Evolutionary conservation across 1,140 invertebrate genomes (phyloP).

Genomic region (silkworm (Bombyx mori)): DNA sequence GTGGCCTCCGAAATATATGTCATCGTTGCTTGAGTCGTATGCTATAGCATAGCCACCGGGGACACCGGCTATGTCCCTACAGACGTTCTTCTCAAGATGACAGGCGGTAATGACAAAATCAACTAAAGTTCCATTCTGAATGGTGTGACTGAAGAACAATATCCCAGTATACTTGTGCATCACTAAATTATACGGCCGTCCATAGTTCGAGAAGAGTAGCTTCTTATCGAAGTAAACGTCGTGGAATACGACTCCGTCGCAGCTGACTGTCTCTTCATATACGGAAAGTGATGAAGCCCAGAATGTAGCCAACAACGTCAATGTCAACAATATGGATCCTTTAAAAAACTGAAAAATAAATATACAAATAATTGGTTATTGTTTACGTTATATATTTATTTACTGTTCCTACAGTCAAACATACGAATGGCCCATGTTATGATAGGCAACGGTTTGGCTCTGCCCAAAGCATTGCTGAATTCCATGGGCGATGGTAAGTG

Average conservation of each 20-base stretch:
- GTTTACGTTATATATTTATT: too few relatives aligned
- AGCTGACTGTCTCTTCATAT: constrained; percentile 15
- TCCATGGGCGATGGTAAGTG: too few relatives aligned
- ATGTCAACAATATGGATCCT: too few relatives aligned
- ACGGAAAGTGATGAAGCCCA: too few relatives aligned
- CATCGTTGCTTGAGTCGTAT: constrained; percentile 46
- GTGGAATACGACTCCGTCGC: constrained; percentile 43
- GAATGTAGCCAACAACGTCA: too few relatives aligned
- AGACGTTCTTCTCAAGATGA: constrained; percentile 27
- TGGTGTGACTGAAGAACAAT: constrained; percentile 48
- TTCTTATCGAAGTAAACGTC: constrained; percentile 46
- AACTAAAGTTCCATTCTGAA: constrained; percentile 28
- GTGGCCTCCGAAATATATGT: constrained; percentile 52
- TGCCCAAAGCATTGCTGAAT: too few relatives aligned
- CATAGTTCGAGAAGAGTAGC: constrained; percentile 27
- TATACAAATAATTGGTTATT: too few relatives aligned
- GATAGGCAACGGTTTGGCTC: too few relatives aligned
- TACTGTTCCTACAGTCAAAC: too few relatives aligned
- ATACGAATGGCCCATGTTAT: too few relatives aligned
- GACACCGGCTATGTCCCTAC: constrained; percentile 24
- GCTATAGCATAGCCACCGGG: constrained; percentile 49
- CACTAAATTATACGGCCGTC: constrained; percentile 42
- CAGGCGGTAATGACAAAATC: constrained; percentile 45
- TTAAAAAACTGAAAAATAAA: too few relatives aligned
- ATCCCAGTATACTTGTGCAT: constrained; percentile 41